phyloP scores from a whole-genome alignment of 1,140 invertebrate genomes.

The Dreissena rostriformis region DNA sequence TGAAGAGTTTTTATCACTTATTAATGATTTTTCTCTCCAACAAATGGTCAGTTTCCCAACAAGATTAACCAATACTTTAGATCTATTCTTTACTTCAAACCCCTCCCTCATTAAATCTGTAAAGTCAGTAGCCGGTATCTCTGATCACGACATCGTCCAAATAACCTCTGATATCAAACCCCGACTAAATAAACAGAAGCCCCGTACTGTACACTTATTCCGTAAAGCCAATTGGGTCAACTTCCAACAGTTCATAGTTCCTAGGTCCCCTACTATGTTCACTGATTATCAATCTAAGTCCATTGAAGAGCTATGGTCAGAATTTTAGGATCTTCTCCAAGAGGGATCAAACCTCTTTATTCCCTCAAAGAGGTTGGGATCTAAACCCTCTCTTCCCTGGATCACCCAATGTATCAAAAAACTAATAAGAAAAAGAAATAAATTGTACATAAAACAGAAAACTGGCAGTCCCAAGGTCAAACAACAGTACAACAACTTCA shows the following conservation, averaged over 20 bases:
- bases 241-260: neutral
- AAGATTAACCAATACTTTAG: neutral
- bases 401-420: too few relatives aligned
- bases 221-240: constrained; percentile 1
- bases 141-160: constrained; percentile 10
- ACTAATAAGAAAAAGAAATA: neutral
- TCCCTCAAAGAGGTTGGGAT: too few relatives aligned
- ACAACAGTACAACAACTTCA: neutral
- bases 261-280: constrained; percentile 8
- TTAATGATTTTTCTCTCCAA: too few relatives aligned
- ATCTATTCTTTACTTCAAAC: neutral
- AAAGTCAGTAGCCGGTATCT: constrained; percentile 9
- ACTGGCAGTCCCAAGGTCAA: neutral
- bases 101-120: neutral
- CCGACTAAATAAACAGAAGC: constrained; percentile 2
- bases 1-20: too few relatives aligned
- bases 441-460: neutral
- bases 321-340: neutral
- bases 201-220: constrained; percentile 1
- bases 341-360: neutral
- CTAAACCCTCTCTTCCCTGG: too few relatives aligned
- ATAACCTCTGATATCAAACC: neutral
- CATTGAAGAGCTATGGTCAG: neutral
- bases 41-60: too few relatives aligned
- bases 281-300: neutral